Base-by-base conservation (phyloP, 2,888 invertebrate genomes). In the Gymnoscelis rufifasciata region DNA sequence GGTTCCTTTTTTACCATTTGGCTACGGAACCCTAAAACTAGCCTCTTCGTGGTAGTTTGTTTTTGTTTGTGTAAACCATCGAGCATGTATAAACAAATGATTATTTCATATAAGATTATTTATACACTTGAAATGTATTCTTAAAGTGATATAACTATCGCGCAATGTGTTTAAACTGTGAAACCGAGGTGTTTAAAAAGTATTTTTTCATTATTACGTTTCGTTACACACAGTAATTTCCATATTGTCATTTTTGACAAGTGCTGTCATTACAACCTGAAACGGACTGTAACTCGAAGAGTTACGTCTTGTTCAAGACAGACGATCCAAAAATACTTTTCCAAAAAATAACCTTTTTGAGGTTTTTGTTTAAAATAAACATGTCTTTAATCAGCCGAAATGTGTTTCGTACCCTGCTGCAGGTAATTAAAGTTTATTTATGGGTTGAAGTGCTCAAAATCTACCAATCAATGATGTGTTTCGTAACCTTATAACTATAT, bases 351-450 rank as follows among this genome's bases (percentile, higher is more conserved):
- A 60, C 66, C 69, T 73, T 74, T 68, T 63, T 59, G 57, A 66
- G 65, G 60, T 62, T 65, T 66, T 60, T 50, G 5, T 10, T n/a
- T 14, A 37, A 40, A 40, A 48, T 53, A 41, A 76, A 42, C 28
- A 88, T 88, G 88, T 83, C 86, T 46, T 62, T 84, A 41, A 77
- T 88, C 46, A 74, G 74, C 62, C 82, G 86, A 62, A 83, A 81
- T 58, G 60, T 84, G 57, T 74, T 78, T 56, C 78, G 86, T 52
- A 71, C 77, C 45, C 59, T 88, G 31, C 63, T 78, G 41, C 88
- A 88, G 86, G 88, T 88, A 78, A 54, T 45, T 59, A 40, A 26
- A 19, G 2, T 43, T 46, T 48, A 33, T 30, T n/a, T 35, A 7
- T n/a, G n/a, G n/a, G 40, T 31, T 36, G 36, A 33, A 13, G 50